Conservation (phyloP, 2,113 vertebrate species). For the Phocoena sinus region DNA sequence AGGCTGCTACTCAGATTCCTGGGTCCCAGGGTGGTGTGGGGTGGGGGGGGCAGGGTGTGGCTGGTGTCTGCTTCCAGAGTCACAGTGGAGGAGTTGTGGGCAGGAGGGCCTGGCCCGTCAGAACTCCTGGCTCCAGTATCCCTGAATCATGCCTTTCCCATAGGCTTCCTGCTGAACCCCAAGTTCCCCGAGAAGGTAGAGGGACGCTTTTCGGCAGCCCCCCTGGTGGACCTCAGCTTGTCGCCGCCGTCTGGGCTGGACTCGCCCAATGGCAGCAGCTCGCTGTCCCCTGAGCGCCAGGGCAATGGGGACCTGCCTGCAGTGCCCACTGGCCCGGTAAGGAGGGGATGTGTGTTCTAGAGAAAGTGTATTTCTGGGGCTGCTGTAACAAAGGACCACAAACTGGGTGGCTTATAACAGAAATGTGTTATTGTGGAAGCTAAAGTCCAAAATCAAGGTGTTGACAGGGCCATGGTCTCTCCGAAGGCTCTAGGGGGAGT, state of each 20-base stretch:
- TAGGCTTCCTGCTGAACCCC: slow-evolving; percentile 79
- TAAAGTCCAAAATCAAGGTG: background rate
- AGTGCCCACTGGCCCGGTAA: slow-evolving; percentile 84
- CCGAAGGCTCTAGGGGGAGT: background rate
- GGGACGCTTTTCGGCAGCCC: slow-evolving; percentile 80
- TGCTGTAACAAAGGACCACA: background rate
- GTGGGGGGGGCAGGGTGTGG: background rate
- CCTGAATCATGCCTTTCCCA: background rate
- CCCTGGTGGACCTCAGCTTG: slow-evolving; percentile 92
- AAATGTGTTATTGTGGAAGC: background rate
- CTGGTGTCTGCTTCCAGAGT: background rate
- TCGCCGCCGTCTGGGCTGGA: slow-evolving; percentile 83
- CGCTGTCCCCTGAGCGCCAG: slow-evolving; percentile 89
- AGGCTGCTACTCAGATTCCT: background rate
- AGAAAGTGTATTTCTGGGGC: background rate
- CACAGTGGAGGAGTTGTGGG: background rate
- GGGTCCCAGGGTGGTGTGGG: background rate
- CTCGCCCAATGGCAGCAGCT: slow-evolving; percentile 84
- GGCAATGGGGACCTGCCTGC: slow-evolving; percentile 83
- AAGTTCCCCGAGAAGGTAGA: slow-evolving; percentile 84
- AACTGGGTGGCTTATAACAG: background rate
- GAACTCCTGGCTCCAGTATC: background rate
- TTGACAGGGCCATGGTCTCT: background rate
- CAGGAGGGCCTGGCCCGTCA: background rate
- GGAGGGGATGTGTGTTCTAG: slow-evolving; percentile 25